Base-by-base conservation (phyloP, 1,140 invertebrate genomes). In the Nautilus pompilius region DNA sequence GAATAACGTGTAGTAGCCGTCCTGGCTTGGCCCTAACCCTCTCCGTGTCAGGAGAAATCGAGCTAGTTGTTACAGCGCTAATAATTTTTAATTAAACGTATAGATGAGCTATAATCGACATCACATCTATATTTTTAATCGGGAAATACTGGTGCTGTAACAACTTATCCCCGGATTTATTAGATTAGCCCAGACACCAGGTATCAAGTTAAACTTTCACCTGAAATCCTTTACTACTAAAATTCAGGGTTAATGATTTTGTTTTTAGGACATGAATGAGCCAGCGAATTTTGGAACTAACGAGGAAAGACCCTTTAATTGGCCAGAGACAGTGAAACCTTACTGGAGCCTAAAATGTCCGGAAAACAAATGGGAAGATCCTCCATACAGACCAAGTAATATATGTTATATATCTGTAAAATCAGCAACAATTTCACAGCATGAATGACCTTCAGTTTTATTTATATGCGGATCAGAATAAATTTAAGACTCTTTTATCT, bases 251-350 rank as follows among this genome's bases (percentile, higher is more conserved):
- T n/a, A n/a, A n/a, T n/a, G n/a, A n/a, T n/a, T 33, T 30, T 29
- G 8, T 60, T 58, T 54, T 26, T 24, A 84, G 83, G 83, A 85
- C 65, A 85, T 84, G 83, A 84, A 84, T 64, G 82, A 84, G 61
- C 82, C 82, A 24, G 77, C 81, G 4, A 82, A 75, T 57, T 83
- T 83, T 75, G 81, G 74, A 20, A 82, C 82, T 1, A 82, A 83
- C 65, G 71, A 80, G 59, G 66, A 74, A 29, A 63, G 68, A 33
- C 79, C 81, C 17, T 83, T 72, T 69, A 82, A 82, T 62, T 75
- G 73, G 72, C 72, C 72, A 3, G 64, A 65, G 29, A 56, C 68
- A 41, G 71, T 57, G 0, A 69, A 65, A 33, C 67, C 72, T 3
- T 71, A 71, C 58, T 78, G 74, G 73, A 74, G 69, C 61, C 29